These are phyloP conservation scores for Aeoliscus strigatus DNA, from an alignment of 2,797 vertebrate species.

Conservation along the genomic window DNA sequence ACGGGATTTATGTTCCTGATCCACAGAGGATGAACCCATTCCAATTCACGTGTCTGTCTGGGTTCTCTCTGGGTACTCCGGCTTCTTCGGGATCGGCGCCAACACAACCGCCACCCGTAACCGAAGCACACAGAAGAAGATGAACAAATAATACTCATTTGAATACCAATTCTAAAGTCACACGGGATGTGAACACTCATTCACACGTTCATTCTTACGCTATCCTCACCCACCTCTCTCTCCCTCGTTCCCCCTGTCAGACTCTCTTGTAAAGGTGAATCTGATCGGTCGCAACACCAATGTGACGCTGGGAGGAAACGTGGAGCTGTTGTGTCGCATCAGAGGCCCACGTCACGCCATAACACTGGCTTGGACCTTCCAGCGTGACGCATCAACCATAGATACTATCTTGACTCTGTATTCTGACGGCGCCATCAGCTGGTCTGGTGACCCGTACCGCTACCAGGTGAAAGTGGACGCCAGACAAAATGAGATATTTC, in stretches of 20 bases:
- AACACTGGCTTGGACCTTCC: slow-evolving; percentile 67
- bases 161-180: no score
- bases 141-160: no score
- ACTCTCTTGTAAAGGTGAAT: slow-evolving; percentile 29
- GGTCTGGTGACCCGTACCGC: slow-evolving; percentile 48
- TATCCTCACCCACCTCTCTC: slow-evolving; percentile 5
- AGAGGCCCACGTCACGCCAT: slow-evolving; percentile 35
- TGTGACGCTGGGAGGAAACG: slow-evolving; percentile 38
- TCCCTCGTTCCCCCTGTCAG: slow-evolving; percentile 36
- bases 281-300: slow-evolving; percentile 36
- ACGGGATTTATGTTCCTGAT: neutral
- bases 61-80: no score
- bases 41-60: no score
- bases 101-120: no score
- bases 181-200: neutral
- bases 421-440: slow-evolving; percentile 56
- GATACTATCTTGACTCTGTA: slow-evolving; percentile 57
- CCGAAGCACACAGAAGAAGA: no score
- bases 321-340: slow-evolving; percentile 61
- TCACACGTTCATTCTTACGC: neutral
- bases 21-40: neutral
- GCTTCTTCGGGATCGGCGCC: no score
- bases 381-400: neutral
- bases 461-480: slow-evolving; percentile 62
- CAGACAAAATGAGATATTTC: neutral